phyloP scores from a whole-genome alignment of 2,113 vertebrate genomes.

The Tympanuchus pallidicinctus region DNA sequence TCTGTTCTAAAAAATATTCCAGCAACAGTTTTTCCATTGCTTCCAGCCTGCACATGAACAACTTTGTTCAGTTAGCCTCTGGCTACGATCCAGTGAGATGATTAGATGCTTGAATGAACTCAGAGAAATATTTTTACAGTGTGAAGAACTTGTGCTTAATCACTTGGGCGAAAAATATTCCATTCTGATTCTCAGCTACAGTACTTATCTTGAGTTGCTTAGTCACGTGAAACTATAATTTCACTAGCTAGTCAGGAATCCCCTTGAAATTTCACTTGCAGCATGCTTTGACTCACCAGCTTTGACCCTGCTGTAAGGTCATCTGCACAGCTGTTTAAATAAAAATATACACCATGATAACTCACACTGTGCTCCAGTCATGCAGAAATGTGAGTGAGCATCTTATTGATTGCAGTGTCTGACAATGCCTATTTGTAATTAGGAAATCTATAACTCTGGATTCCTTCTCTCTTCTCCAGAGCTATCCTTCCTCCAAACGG shows the following conservation, averaged over 20 bases:
- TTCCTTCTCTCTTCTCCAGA: background rate
- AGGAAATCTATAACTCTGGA: constrained; percentile 16
- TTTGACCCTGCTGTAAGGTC: constrained; percentile 9
- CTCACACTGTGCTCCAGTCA: background rate
- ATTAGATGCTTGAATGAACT: constrained; percentile 39
- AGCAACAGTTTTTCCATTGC: background rate
- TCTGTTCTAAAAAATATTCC: background rate
- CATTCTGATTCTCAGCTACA: constrained; percentile 35
- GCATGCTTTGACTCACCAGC: background rate
- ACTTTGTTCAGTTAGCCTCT: constrained; percentile 20
- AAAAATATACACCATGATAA: constrained; percentile 6
- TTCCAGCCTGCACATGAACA: background rate
- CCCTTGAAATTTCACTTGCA: constrained; percentile 20
- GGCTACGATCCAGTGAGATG: constrained; percentile 35
- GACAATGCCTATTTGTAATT: background rate
- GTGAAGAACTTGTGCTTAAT: constrained; percentile 38
- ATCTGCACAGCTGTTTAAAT: constrained; percentile 29
- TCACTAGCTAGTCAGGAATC: background rate
- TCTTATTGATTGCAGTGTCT: constrained; percentile 39
- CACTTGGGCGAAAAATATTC: background rate
- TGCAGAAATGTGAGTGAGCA: constrained; percentile 18
- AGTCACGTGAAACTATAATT: constrained; percentile 13
- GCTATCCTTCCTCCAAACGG: background rate
- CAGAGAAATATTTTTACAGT: constrained; percentile 27
- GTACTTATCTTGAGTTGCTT: constrained; percentile 15